Evolutionary conservation across 1,140 invertebrate species (phyloP), one percentile per base, ranked within the genome.

Genomic region (Rhizoglyphus robini): DNA sequence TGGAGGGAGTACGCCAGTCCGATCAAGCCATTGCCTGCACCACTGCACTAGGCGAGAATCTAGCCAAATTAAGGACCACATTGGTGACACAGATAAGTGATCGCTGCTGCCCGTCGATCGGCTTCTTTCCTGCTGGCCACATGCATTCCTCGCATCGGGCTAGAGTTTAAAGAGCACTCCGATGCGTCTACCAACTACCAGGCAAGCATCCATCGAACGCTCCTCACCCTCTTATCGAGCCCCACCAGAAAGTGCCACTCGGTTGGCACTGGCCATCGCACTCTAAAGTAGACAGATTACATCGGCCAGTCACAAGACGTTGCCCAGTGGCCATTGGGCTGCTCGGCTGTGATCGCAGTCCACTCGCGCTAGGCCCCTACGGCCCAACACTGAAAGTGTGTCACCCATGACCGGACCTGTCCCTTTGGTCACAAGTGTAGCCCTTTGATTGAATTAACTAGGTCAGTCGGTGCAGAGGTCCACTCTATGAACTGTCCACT

Each of bases 401-500:
- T 54, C 20, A 20, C 51, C 51, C 41, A 15, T 46, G 23, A 54
- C 5, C 8, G 8, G 51, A 54, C 51, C 51, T 54, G 51, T 54
- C 51, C 51, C 51, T 54, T 54, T 54, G 51, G 23, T 54, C 51
- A 54, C 51, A 54, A 54, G 51, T 54, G 51, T 32, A 54, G 51
- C 51, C 51, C 51, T 54, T 54, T 54, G 51, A 15, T 54, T 23
- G 51, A 25, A 32, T 20, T 27, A 54, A 20, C 8, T 54, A 5
- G 20, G 20, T 54, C 51, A 54, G 51, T 54, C 51, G 51, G 51
- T 54, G 51, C 51, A 54, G 23, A 54, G 51, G 51, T 54, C 15
- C 23, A 54, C 51, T 11, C 51, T 15, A 23, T 46, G 23, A 46
- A 46, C 15, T 46, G 41, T 15, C 41, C 41, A 46, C 41, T 46